Conservation (phyloP, 2,113 vertebrate genomes). For the Calonectris borealis region DNA sequence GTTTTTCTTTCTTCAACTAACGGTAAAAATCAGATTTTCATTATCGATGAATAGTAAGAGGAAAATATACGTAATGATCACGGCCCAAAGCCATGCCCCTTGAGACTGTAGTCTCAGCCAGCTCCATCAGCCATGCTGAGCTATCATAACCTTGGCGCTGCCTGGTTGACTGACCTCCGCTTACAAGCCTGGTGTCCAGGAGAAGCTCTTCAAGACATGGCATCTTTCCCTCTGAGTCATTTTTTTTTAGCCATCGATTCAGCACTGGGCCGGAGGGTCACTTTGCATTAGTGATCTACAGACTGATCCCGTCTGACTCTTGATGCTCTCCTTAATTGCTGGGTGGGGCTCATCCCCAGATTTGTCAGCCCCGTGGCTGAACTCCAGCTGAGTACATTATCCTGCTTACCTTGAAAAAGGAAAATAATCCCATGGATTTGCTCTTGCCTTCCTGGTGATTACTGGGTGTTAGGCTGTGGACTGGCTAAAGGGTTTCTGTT, state of each 20-base stretch:
- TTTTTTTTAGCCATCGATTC: background rate
- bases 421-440: slow-evolving; percentile 36
- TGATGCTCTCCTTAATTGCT: background rate
- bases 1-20: background rate
- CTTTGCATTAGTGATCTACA: background rate
- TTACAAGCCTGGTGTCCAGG: background rate
- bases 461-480: background rate
- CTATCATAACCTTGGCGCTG: accelerated
- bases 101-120: background rate
- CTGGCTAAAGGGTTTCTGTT: background rate
- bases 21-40: background rate
- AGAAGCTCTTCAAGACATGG: background rate
- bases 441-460: background rate
- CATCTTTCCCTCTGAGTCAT: background rate
- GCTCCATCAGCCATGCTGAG: background rate
- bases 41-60: background rate
- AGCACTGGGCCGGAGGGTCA: background rate
- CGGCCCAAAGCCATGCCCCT: background rate
- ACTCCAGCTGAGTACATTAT: background rate
- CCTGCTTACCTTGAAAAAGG: slow-evolving; percentile 23
- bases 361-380: background rate
- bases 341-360: background rate
- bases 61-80: accelerated
- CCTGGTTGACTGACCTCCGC: background rate
- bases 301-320: background rate